Evolutionary conservation across 1,140 invertebrate genomes (phyloP), one percentile per base, ranked within the genome.

Genomic region (Artemia franciscana): DNA sequence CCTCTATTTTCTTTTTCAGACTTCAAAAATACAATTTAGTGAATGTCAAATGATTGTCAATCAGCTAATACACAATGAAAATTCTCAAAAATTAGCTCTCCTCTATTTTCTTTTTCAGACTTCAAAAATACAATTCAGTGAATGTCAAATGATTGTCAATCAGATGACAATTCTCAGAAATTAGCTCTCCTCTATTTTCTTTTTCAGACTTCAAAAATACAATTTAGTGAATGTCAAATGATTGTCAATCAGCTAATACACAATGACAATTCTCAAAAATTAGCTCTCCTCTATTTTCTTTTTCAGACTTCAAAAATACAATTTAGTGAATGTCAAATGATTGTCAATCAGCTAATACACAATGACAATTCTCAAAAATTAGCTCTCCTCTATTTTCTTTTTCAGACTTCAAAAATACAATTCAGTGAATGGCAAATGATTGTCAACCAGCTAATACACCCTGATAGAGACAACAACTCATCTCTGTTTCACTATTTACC

Each of bases 401-500:
- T 39, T 5, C 24, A 60, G 60, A 60, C 59, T 18, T 64, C 63
- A 23, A 57, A 60, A 12, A 64, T 64, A 24, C 39, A 51, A n/a
- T 64, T 64, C 26, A 26, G 51, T 24, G 60, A 62, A 56, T 64
- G 63, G 63, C 60, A 39, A 25, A 59, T 24, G 26, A 64, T 60
- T 7, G 60, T 64, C 21, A 60, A 61, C 27, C 24, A 39, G 26
- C 56, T 64, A n/a, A 64, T 58, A 7, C 28, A 25, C 30, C 51
- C 60, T 26, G 63, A 64, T 30, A 57, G 28, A 57, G 56, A 24
- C 24, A 61, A 59, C 4, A 39, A 28, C 3, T 57, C 56, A 23
- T 62, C 63, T 9, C 57, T 64, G 24, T 60, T 64, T 62, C 60
- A 64, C 56, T 64, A 64, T 56, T 59, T 64, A 26, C 63, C 63